Evolutionary conservation across 2,113 vertebrate species (phyloP).

Genomic region (Todiramphus saurophagus): DNA sequence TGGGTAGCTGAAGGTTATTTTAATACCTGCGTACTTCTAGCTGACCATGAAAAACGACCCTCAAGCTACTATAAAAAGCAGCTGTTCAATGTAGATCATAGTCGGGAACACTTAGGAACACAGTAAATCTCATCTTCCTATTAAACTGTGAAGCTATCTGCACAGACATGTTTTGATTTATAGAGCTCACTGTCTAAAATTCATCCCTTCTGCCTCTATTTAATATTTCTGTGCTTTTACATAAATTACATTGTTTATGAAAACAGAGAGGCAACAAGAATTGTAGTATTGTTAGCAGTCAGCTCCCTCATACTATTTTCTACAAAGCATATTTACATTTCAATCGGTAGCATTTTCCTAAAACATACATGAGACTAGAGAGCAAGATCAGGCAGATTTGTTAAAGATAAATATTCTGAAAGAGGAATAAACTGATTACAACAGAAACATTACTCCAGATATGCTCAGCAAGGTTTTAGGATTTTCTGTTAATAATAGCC

Average conservation of each 20-base stretch:
- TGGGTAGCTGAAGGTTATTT: constrained; percentile 41
- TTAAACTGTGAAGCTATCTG: not conserved
- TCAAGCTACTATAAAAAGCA: constrained; percentile 28
- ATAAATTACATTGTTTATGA: not conserved
- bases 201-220: not conserved
- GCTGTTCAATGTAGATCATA: constrained; percentile 1
- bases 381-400: not conserved
- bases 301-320: not conserved
- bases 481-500: not conserved
- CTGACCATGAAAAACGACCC: not conserved
- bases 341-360: not conserved
- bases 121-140: not conserved
- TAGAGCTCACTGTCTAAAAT: not conserved
- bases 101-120: not conserved
- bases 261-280: not conserved
- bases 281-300: not conserved
- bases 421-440: not conserved
- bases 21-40: not conserved
- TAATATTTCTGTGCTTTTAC: not conserved
- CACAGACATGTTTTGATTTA: constrained; percentile 11
- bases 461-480: not conserved
- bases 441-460: not conserved
- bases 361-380: not conserved
- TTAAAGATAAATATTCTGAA: constrained; percentile 13
- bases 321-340: constrained; percentile 25